These are phyloP conservation scores for Syrmaticus mikado DNA, from an alignment of 2,113 vertebrate species.

Conservation along the genomic window DNA sequence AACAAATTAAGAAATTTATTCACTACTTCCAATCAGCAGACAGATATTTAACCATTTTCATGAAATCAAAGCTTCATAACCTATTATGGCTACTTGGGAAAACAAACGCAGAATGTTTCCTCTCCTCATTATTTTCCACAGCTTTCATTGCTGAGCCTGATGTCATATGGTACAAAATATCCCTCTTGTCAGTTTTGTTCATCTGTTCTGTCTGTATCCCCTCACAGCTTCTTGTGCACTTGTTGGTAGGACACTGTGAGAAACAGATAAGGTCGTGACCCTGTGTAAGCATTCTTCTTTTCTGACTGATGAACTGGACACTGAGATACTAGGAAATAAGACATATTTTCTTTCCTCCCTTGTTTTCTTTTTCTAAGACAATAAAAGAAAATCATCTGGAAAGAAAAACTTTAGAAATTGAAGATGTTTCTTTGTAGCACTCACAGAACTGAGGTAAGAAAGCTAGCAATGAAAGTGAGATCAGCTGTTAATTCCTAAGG, in stretches of 20 bases:
- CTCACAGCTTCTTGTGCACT: not conserved
- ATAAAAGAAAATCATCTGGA: not conserved
- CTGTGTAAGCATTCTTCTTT: not conserved
- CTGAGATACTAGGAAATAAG: not conserved
- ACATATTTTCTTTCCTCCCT: not conserved
- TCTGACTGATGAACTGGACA: not conserved
- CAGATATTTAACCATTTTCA: not conserved
- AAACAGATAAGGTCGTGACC: not conserved
- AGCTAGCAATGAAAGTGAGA: not conserved
- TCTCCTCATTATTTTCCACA: not conserved
- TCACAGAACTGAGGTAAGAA: not conserved
- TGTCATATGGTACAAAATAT: accelerated
- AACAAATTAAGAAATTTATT: not conserved
- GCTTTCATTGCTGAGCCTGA: not conserved
- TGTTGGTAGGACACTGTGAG: accelerated
- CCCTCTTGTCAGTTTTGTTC: not conserved
- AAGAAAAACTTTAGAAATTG: not conserved
- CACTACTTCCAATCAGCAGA: accelerated
- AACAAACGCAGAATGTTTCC: accelerated
- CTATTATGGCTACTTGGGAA: accelerated
- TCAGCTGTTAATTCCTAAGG: not conserved
- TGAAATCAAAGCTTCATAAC: not conserved
- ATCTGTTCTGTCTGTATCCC: not conserved
- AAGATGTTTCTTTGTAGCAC: not conserved
- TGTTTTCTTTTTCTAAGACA: not conserved